These are phyloP conservation scores for Drosophila grimshawi DNA, from an alignment of 1,140 invertebrate genomes.

Conservation along the genomic window DNA sequence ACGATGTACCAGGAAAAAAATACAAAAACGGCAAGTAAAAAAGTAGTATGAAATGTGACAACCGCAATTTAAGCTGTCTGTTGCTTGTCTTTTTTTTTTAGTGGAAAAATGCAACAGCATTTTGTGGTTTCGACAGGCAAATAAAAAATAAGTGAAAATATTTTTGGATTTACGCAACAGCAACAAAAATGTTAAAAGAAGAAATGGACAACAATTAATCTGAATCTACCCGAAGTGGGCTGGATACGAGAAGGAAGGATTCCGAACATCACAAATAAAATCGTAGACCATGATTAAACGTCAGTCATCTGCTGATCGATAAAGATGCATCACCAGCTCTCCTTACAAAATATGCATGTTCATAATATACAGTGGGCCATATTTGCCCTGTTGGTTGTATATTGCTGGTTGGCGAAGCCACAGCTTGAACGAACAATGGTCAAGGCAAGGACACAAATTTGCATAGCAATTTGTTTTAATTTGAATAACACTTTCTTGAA, in stretches of 20 bases:
- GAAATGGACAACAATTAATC: conserved; percentile 56
- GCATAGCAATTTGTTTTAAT: conserved; percentile 69
- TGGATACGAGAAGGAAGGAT: neutral
- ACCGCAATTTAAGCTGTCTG: conserved; percentile 21
- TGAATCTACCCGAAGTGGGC: conserved; percentile 37
- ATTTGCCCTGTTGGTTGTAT: neutral
- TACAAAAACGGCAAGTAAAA: neutral
- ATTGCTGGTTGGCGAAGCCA: neutral
- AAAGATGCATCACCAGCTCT: neutral
- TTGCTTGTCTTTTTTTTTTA: conserved; percentile 24
- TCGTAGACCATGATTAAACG: conserved; percentile 55
- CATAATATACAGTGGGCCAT: neutral
- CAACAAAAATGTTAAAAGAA: neutral
- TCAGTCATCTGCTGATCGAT: conserved; percentile 47
- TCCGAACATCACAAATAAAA: conserved; percentile 36
- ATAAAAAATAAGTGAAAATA: conserved; percentile 29
- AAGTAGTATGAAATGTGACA: conserved; percentile 20
- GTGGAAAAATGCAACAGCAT: conserved; percentile 29
- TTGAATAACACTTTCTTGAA: conserved; percentile 53
- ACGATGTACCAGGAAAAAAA: neutral
- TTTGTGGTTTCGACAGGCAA: conserved; percentile 44
- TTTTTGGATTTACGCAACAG: conserved; percentile 26
- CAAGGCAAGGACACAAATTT: conserved; percentile 50
- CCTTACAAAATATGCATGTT: no score
- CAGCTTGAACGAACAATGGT: conserved; percentile 11